Evolutionary conservation across 53 echinoderm and acorn worm genomes (phyloP), one percentile per base, ranked within the genome.

Genomic region (Patiria pectinifera): DNA sequence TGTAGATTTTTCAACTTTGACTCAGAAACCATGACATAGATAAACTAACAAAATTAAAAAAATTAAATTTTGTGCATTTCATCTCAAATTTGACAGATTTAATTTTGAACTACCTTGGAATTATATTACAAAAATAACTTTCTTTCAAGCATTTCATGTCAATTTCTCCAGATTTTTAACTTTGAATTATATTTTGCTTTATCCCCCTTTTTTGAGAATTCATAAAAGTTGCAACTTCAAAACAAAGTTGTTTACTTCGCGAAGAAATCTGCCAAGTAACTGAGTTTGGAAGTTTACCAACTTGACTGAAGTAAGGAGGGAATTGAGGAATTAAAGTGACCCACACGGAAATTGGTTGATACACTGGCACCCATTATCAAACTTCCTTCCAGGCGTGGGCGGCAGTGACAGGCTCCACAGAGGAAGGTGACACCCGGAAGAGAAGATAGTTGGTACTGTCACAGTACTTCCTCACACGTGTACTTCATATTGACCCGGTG

Each of bases 341-440:
- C 87, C 74, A 87, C 44, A 43, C 24, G 89, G 89, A 79, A 78
- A 62, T 53, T 78, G 78, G 79, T 62, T 13, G 88, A 61, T 87
- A 46, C 79, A 62, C 15, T 19, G 69, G 66, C 19, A 44, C 8
- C 81, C 90, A 90, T 82, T 90, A 82, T 62, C n/a, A 81, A 59
- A 90, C 81, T 90, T 90, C 90, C 90, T 90, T 80, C 69, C 69
- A 22, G 47, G 90, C 87, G 87, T 87, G 87, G 87, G 87, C 24
- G 5, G 6, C 2, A 48, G 5, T 53, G 48, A 86, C 24, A 19
- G 13, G 45, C 69, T 0, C 53, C 10, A 14, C 12, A 74, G 74
- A 47, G 84, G 85, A 85, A 85, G 69, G 66, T 11, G n/a, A 8
- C 45, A 66, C 13, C 69, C 69, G 69, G 85, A 63, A 66, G 46